A percentile compares a stretch with the other conserved stretches of the same genome.
Conservation (phyloP, 2,797 vertebrate species). For the Eulemur rubriventer region DNA sequence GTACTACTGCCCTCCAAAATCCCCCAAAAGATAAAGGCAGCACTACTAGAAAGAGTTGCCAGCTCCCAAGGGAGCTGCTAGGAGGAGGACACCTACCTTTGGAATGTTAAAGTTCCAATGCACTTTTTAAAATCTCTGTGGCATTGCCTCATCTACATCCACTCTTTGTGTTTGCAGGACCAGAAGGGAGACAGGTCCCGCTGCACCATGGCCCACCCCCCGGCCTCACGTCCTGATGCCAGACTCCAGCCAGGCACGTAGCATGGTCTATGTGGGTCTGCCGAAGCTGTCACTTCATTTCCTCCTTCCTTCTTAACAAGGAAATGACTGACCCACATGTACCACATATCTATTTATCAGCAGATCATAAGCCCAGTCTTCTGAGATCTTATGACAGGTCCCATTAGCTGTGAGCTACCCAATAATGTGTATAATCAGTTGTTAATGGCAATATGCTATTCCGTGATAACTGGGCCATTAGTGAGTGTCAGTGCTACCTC, state of each 20-base stretch:
- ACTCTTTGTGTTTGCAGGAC: neutral
- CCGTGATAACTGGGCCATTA: conserved; percentile 67
- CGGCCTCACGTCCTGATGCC: neutral
- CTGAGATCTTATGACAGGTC: conserved; percentile 66
- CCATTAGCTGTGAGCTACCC: conserved; percentile 70
- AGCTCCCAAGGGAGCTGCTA: neutral
- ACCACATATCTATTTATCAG: conserved; percentile 76
- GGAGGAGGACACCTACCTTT: neutral
- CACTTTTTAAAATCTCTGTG: neutral
- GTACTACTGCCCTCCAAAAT: neutral
- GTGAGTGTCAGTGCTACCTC: conserved; percentile 17
- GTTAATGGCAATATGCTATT: conserved; percentile 78
- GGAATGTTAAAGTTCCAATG: neutral
- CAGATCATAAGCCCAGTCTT: conserved; percentile 73
- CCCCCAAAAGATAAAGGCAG: neutral
- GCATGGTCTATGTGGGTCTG: neutral
- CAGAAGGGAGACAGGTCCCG: neutral
- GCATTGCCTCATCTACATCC: neutral
- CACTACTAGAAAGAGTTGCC: neutral
- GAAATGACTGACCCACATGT: conserved; percentile 66
- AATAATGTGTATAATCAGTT: conserved; percentile 81
- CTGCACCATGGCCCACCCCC: neutral
- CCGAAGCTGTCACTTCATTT: conserved; percentile 65
- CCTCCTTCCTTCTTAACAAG: conserved; percentile 64
- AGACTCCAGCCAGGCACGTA: neutral